These are phyloP conservation scores for Drosophila trapezifrons DNA, from an alignment of 1,140 invertebrate species.

Conservation along the genomic window DNA sequence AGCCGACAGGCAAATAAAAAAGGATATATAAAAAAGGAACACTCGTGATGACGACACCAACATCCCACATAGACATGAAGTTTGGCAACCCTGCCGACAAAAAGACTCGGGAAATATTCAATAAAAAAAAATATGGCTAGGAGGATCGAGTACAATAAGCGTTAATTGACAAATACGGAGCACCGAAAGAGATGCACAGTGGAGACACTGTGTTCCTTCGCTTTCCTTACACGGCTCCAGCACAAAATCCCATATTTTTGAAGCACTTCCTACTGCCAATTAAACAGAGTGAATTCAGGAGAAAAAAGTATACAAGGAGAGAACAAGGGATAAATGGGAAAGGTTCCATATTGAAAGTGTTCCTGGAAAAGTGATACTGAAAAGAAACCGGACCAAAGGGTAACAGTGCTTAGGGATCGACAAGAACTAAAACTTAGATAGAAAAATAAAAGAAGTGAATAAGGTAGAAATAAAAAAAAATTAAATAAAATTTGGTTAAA, in stretches of 20 bases:
- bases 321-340: not conserved
- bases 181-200: not conserved
- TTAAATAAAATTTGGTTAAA: too few species aligned
- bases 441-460: not conserved
- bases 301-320: not conserved
- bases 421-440: not conserved
- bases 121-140: not conserved
- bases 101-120: conserved; percentile 12
- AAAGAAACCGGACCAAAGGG: not conserved
- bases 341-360: not conserved
- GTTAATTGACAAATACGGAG: conserved; percentile 68
- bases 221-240: conserved; percentile 24
- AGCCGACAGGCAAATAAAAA: conserved; percentile 13
- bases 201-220: not conserved
- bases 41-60: conserved; percentile 15
- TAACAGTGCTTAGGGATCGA: too few species aligned
- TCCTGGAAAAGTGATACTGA: not conserved
- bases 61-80: conserved; percentile 24
- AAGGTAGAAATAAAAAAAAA: too few species aligned
- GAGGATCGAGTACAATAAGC: conserved; percentile 43
- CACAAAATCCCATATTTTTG: not conserved
- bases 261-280: conserved; percentile 31
- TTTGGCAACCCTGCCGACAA: conserved; percentile 20
- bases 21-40: conserved; percentile 16
- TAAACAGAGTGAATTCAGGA: not conserved